Percentiles rank a stretch among this genome's conserved stretches.
phyloP scores from a whole-genome alignment of 2,797 vertebrate species.

The Leptoclinus maculatus region DNA sequence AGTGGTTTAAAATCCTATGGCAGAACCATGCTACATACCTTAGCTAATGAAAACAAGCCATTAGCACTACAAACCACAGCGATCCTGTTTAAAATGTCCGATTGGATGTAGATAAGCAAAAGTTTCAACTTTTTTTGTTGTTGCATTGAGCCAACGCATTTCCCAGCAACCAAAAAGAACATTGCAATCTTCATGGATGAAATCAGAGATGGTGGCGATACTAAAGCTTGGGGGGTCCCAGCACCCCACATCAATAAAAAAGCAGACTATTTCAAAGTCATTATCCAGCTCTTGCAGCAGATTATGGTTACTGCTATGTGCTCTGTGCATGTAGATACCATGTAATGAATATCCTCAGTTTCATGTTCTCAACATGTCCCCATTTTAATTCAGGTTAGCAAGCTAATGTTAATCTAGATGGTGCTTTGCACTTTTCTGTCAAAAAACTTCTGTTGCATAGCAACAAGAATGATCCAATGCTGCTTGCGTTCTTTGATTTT shows the following conservation, averaged over 20 bases:
- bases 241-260: background rate
- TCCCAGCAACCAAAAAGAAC: background rate
- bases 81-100: background rate
- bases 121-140: background rate
- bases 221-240: background rate
- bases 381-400: conserved; percentile 20
- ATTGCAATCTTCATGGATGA: background rate
- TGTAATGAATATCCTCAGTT: background rate
- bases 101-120: background rate
- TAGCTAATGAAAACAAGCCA: conserved; percentile 27
- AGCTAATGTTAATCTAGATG: conserved; percentile 38
- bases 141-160: conserved; percentile 3
- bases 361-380: background rate
- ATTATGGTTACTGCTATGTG: background rate
- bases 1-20: conserved; percentile 38
- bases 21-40: conserved; percentile 29
- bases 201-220: background rate
- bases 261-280: background rate
- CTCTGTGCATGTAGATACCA: background rate
- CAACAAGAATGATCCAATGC: conserved; percentile 48
- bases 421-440: conserved; percentile 34
- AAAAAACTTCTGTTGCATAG: conserved; percentile 43
- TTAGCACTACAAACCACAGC: background rate
- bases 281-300: conserved; percentile 9
- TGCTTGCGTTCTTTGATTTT: conserved; percentile 25